Percentiles rank a stretch among this genome's conserved stretches.
phyloP scores from a whole-genome alignment of 2,113 vertebrate genomes.

The Lepidothrix coronata region DNA sequence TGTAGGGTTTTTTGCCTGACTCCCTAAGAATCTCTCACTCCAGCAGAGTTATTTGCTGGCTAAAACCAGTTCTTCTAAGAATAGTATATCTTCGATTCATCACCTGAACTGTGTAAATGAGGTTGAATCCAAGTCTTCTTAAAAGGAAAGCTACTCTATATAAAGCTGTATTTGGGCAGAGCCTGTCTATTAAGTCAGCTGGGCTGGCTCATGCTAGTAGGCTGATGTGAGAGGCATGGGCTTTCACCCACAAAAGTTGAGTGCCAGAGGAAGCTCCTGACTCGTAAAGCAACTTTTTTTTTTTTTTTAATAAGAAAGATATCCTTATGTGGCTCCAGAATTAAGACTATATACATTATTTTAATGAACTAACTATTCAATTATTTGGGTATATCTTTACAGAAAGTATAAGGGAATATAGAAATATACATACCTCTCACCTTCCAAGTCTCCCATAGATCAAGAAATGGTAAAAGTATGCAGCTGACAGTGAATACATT shows the following conservation, averaged over 20 bases:
- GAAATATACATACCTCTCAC: background rate
- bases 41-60: background rate
- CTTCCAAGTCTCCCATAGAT: background rate
- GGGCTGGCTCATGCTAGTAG: background rate
- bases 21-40: background rate
- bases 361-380: background rate
- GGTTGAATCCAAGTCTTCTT: constrained; percentile 24
- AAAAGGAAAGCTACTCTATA: background rate
- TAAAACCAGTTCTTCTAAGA: constrained; percentile 15
- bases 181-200: background rate
- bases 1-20: background rate
- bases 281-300: background rate
- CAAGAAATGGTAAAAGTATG: background rate
- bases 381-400: background rate
- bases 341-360: background rate
- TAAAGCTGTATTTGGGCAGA: background rate
- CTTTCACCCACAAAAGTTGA: background rate
- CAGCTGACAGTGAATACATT: background rate
- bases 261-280: background rate
- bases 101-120: constrained; percentile 49
- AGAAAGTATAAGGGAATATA: background rate
- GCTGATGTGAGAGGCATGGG: accelerated
- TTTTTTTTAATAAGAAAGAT: background rate
- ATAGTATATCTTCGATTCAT: background rate
- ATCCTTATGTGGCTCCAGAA: background rate